Evolutionary conservation across 2,113 vertebrate genomes (phyloP), one percentile per base, ranked within the genome.

Genomic region (Protobothrops flavoviridis): DNA sequence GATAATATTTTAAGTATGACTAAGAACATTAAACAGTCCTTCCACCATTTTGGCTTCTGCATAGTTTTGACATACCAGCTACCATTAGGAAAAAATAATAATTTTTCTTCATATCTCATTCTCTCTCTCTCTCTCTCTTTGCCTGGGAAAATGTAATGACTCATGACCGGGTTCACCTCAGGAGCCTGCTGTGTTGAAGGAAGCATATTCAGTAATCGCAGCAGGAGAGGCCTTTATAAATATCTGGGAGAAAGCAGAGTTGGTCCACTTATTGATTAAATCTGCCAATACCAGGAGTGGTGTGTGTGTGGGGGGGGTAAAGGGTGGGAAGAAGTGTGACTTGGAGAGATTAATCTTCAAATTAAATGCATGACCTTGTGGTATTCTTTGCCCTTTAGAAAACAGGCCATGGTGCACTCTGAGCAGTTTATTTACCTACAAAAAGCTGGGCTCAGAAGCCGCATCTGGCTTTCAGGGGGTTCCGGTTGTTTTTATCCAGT

Each of bases 61-160:
- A 3, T 93, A 53, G 89, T 94, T 91, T 85, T 91, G 90, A 90
- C 85, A 90, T 48, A 88, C 33, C 12, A 90, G 69, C 33, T 69
- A 61, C 93, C 87, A 23, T 93, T 94, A 92, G 94, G 69, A 91
- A 93, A 39, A 61, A 85, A 50, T 12, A 11, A 23, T 55, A 90
- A 57, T 95, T 45, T 94, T 94, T 94, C 94, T 91, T 95, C 94
- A 90, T 95, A 94, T 91, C 95, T n/a, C 59, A 20, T 94, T 94
- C n/a, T 81, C 33, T 81, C 13, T 81, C 3, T 29, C 61, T 81
- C 33, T 81, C 15, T 81, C 3, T 29, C 64, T n/a, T 93, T 94
- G 94, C 95, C 95, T 98, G 97, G 97, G 96, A 97, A 97, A 97
- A 95, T 91, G 95, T 94, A 97, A 96, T 95, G 96, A 97, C 94